Base-by-base conservation (phyloP, 2,797 vertebrate genomes). In the Corythornis leucogaster region DNA sequence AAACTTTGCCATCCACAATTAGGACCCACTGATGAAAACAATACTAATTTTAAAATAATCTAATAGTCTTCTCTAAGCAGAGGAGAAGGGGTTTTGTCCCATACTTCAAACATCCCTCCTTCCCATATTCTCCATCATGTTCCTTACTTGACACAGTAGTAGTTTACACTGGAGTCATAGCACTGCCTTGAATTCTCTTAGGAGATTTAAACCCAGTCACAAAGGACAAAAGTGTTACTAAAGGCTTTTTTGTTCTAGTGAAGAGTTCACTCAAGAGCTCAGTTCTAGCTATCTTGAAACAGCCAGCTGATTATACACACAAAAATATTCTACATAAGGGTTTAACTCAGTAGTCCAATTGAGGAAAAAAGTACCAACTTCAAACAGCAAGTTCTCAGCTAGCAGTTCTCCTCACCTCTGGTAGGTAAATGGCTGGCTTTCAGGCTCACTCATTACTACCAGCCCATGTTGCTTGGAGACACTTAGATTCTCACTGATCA, bases 21-120 rank as follows among this genome's bases (percentile, higher is more conserved):
- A 79, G 33, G 48, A 26, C 5, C 70, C n/a, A 51, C 3, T 45
- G n/a, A 75, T 63, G 62, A 83, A 93, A 91, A 74, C 30, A 46
- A 11, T 35, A 28, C 5, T 18, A 19, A 55, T 76, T 86, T 69
- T 54, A 46, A 66, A 75, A 62, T 5, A 48, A 31, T 61, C 15
- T 70, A 57, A 45, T n/a, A 38, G 7, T 38, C 8, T 77, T 77
- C 6, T 59, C 8, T 55, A 75, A 80, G 55, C 2, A 83, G 69
- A 70, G 5, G 9, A 58, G 4, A 3, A 54, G 4, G 6, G 2
- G 2, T 0, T 38, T 83, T 82, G 8, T 35, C 58, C 20, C 8
- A 2, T 42, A 26, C 17, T 70, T 81, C 55, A 74, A 69, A 31
- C 8, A 4, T 12, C 1, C 3, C 31, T 63, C 6, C 4, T 38